Conservation (phyloP, 2,888 invertebrate genomes). For the Tetragnatha montana region DNA sequence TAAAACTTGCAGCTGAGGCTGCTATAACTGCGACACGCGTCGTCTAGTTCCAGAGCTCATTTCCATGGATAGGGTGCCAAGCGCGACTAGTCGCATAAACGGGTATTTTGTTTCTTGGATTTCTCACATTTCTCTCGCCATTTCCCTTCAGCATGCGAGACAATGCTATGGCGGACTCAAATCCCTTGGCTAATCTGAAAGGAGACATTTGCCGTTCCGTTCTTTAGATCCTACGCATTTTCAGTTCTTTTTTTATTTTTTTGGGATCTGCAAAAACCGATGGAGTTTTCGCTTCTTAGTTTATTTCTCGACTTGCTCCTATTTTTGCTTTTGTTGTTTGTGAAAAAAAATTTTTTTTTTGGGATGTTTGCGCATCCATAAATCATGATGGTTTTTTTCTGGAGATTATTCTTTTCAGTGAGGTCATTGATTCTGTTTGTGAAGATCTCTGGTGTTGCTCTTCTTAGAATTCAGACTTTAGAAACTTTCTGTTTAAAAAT, state of each 20-base stretch:
- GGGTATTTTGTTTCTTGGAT: not conserved
- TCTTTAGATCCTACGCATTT: not conserved
- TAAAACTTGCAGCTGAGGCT: slow-evolving; percentile 1
- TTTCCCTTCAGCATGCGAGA: not conserved
- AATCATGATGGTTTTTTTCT: not conserved
- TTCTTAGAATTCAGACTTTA: too few relatives aligned
- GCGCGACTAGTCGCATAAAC: not conserved
- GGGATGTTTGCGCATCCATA: not conserved
- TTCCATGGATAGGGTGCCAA: not conserved
- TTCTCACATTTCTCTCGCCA: not conserved
- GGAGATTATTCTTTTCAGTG: not conserved
- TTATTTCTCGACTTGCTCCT: not conserved
- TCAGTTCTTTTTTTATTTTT: not conserved
- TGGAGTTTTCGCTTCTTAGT: not conserved
- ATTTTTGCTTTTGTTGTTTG: not conserved
- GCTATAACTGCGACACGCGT: not conserved
- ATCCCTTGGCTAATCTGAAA: slow-evolving; percentile 32
- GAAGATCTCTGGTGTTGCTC: not conserved
- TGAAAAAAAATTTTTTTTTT: not conserved
- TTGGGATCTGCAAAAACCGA: not conserved
- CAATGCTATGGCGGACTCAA: slow-evolving; percentile 13
- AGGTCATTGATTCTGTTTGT: not conserved
- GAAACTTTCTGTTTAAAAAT: too few relatives aligned
- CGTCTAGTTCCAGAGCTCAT: not conserved
- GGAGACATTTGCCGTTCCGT: slow-evolving; percentile 2